Evolutionary conservation across 2,797 vertebrate genomes (phyloP), one percentile per base, ranked within the genome.

Genomic region (Xenops minutus): DNA sequence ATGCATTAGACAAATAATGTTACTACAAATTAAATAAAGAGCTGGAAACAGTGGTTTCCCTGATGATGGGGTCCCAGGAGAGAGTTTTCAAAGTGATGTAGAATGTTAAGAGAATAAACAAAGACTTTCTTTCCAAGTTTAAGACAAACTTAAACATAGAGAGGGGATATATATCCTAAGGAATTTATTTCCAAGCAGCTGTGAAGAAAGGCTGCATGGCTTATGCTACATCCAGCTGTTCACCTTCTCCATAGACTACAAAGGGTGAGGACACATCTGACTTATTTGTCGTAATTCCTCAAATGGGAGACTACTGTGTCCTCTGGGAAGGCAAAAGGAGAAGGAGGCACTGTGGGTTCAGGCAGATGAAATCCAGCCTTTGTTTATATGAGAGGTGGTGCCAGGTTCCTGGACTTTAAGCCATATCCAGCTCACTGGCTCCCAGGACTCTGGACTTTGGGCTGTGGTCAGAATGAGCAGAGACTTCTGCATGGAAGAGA

Each of bases 401-500:
- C 14, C 20, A 46, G 29, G 10, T 6, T 90, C 29, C 30, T 34
- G 67, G 12, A 19, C 26, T 68, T 72, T 4, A 66, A 82, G 9
- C 3, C 10, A 4, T 10, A 12, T 39, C 63, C 1, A 3, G 16
- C 18, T 5, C 12, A 21, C 26, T 74, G 54, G 15, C 17, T 9
- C 7, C 58, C 8, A 54, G 49, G 18, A 32, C 16, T 0, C 2
- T 48, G 26, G 22, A 10, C 13, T 73, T 61, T 1, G 3, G 16
- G 41, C 43, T 48, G 14, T 39, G 68, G 7, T n/a, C 55, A 54
- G 51, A 52, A 52, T 2, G 37, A 80, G 32, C 15, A 56, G 56
- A 64, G 14, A 16, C 22, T 34, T 59, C 12, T 30, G 27, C 20
- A 11, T 69, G 32, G 61, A 43, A 30, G 12, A 48, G 14, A 10